Evolutionary conservation across 2,113 vertebrate genomes (phyloP).

Genomic region (Euleptes europaea): DNA sequence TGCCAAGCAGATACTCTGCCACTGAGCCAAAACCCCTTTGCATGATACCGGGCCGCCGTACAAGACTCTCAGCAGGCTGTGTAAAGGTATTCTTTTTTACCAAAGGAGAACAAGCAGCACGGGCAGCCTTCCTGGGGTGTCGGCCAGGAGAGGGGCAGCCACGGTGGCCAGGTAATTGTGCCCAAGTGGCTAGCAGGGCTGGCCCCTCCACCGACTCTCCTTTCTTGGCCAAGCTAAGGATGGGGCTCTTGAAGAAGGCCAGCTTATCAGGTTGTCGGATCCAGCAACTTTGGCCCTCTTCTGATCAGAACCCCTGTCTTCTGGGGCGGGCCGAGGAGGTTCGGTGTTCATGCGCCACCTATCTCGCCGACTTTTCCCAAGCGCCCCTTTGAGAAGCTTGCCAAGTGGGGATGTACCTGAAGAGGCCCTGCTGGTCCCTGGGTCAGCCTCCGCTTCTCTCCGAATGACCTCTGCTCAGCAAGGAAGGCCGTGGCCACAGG

Average conservation of each 20-base stretch:
- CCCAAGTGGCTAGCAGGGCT: background rate
- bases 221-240: background rate
- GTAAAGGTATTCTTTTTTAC: background rate
- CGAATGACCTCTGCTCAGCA: background rate
- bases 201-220: background rate
- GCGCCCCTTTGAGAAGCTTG: background rate
- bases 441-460: background rate
- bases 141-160: background rate
- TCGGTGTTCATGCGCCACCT: background rate
- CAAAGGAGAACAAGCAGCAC: too few species aligned
- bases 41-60: background rate
- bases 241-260: too few species aligned
- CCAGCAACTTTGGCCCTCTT: background rate
- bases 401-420: background rate
- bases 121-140: background rate
- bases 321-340: too few species aligned
- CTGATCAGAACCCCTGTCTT: too few species aligned
- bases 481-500: fast-evolving
- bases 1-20: too few species aligned
- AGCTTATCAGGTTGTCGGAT: background rate
- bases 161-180: background rate
- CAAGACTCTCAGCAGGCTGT: background rate
- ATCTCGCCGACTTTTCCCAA: too few species aligned
- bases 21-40: too few species aligned
- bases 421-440: background rate